Evolutionary conservation across 2,797 vertebrate species (phyloP).

Genomic region (Mallotus villosus): DNA sequence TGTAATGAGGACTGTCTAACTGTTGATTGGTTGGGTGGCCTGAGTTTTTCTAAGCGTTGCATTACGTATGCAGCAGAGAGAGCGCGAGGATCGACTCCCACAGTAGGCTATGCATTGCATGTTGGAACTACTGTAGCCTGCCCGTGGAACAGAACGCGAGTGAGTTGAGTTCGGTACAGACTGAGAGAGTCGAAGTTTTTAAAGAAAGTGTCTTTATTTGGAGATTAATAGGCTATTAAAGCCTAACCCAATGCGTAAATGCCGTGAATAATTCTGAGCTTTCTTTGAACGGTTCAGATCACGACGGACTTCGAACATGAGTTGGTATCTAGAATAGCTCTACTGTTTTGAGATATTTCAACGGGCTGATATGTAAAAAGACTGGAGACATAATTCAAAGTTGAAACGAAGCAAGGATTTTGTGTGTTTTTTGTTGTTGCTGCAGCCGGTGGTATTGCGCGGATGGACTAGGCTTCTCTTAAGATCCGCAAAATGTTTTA

Average conservation of each 20-base stretch:
- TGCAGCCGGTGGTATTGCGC: slow-evolving; percentile 10
- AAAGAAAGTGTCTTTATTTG: neutral
- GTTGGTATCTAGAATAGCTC: slow-evolving; percentile 19
- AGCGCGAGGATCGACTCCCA: slow-evolving; percentile 18
- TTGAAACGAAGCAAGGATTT: slow-evolving; percentile 7
- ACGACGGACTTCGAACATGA: slow-evolving; percentile 28
- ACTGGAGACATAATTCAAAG: neutral
- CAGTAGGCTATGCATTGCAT: neutral
- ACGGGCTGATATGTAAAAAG: slow-evolving; percentile 7
- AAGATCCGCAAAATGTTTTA: slow-evolving; percentile 9
- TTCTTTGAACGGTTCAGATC: slow-evolving; percentile 23
- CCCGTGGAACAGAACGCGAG: neutral
- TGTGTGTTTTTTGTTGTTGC: slow-evolving; percentile 7
- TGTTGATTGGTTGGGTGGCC: slow-evolving; percentile 25
- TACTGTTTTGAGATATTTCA: slow-evolving; percentile 15
- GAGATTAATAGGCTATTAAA: neutral
- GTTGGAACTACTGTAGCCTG: neutral
- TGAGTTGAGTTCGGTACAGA: neutral
- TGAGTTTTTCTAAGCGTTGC: slow-evolving; percentile 24
- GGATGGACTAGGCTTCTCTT: slow-evolving; percentile 35
- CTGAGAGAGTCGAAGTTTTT: slow-evolving; percentile 9
- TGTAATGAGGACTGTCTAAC: slow-evolving; percentile 1
- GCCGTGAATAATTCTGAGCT: slow-evolving; percentile 2
- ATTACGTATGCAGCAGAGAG: slow-evolving; percentile 20
- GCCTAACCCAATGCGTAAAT: neutral